Conservation (phyloP, 1,140 invertebrate species). For the Pogonomyrmex barbatus region DNA sequence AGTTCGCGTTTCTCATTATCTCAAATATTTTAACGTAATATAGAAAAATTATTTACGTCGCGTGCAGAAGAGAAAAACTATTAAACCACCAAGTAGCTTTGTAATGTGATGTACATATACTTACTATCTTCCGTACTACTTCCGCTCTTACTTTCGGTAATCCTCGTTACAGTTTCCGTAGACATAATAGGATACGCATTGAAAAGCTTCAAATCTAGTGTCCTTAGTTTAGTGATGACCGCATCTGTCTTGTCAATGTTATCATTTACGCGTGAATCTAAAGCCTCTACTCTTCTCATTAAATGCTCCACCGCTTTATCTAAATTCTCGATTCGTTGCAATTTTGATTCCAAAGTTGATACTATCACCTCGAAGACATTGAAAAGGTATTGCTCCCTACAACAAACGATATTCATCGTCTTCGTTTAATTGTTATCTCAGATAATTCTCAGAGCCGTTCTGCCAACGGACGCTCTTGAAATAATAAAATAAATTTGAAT, state of each 20-base stretch:
- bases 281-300: constrained; percentile 92
- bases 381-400: constrained; percentile 95
- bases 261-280: constrained; percentile 92
- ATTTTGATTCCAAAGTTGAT: constrained; percentile 93
- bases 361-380: constrained; percentile 95
- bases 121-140: constrained; percentile 73
- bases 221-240: constrained; percentile 91
- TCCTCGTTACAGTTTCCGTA: constrained; percentile 76
- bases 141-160: constrained; percentile 75
- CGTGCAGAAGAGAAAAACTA: neutral
- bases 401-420: constrained; percentile 81
- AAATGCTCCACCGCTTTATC: constrained; percentile 94
- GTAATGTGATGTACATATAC: constrained; percentile 22
- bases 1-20: neutral
- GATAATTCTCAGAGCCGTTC: neutral
- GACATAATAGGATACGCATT: constrained; percentile 83
- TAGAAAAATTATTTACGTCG: neutral
- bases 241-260: constrained; percentile 94
- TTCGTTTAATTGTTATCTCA: neutral
- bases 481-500: neutral
- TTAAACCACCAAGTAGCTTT: neutral
- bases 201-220: constrained; percentile 91
- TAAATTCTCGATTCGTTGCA: constrained; percentile 94
- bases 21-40: constrained; percentile 1
- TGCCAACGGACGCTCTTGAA: neutral